phyloP scores from a whole-genome alignment of 2,113 vertebrate species.

The Syrrhaptes paradoxus region DNA sequence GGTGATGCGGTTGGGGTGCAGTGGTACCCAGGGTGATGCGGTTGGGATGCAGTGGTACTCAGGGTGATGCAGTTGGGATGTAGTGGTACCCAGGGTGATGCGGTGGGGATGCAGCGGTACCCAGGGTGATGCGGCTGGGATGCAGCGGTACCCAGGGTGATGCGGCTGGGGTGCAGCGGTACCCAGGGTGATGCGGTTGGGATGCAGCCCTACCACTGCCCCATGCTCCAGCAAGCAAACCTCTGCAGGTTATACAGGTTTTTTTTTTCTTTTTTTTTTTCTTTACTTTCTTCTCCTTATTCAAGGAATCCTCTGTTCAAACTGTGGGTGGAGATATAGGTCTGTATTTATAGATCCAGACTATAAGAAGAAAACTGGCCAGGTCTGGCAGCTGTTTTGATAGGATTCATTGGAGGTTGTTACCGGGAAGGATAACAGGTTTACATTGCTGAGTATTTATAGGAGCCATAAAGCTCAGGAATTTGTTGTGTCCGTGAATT shows the following conservation, averaged over 20 bases:
- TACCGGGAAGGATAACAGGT: not conserved
- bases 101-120: not conserved
- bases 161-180: not conserved
- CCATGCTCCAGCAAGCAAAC: rapidly evolving
- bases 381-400: not conserved
- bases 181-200: not conserved
- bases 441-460: not conserved
- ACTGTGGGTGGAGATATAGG: rapidly evolving
- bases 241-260: not conserved
- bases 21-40: not conserved
- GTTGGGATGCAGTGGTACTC: not conserved
- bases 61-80: not conserved
- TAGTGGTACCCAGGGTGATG: not conserved
- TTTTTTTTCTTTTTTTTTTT: not conserved
- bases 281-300: not conserved
- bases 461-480: not conserved
- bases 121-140: not conserved
- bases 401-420: not conserved
- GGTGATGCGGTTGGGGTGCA: rapidly evolving
- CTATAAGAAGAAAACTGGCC: not conserved
- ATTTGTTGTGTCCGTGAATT: not conserved
- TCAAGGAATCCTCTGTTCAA: not conserved
- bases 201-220: not conserved
- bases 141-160: not conserved
- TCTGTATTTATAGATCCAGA: not conserved